Conservation (phyloP, 2,113 vertebrate genomes). For the Phodopus roborovskii region DNA sequence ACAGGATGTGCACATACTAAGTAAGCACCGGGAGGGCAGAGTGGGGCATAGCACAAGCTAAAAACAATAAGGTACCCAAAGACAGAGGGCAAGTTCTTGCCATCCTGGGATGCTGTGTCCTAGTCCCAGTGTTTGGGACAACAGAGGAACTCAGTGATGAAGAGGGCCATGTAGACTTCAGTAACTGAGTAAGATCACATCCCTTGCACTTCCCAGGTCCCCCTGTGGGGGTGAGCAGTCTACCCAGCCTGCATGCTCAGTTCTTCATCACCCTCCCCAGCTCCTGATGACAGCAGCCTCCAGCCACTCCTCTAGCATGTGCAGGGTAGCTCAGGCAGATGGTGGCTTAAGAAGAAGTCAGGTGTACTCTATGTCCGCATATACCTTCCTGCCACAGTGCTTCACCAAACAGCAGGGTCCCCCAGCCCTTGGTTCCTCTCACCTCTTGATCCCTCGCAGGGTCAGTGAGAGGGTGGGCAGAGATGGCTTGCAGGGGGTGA, state of each 20-base stretch:
- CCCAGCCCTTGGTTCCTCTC: no score
- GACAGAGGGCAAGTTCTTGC: no score
- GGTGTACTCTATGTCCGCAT: slow-evolving; percentile 80
- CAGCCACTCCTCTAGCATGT: background rate
- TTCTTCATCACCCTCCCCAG: no score
- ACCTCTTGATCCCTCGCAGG: background rate
- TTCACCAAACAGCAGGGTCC: no score
- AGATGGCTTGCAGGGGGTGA: slow-evolving; percentile 51
- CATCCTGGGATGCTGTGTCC: background rate
- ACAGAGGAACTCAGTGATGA: no score
- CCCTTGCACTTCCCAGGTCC: no score
- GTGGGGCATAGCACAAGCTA: no score
- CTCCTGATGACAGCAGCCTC: no score
- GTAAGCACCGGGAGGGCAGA: slow-evolving; percentile 8
- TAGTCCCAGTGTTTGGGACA: background rate
- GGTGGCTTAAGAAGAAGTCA: slow-evolving; percentile 68
- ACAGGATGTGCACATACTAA: background rate
- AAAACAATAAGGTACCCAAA: background rate
- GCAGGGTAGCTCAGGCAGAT: slow-evolving; percentile 10
- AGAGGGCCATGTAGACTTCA: no score
- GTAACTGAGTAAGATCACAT: no score
- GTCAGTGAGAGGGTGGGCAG: slow-evolving; percentile 30
- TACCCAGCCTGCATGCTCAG: no score
- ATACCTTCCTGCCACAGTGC: no score
- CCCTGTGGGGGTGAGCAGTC: background rate